A percentile compares a stretch with the other conserved stretches of the same genome.
phyloP scores from a whole-genome alignment of 2,113 vertebrate genomes.

The Eptesicus fuscus region DNA sequence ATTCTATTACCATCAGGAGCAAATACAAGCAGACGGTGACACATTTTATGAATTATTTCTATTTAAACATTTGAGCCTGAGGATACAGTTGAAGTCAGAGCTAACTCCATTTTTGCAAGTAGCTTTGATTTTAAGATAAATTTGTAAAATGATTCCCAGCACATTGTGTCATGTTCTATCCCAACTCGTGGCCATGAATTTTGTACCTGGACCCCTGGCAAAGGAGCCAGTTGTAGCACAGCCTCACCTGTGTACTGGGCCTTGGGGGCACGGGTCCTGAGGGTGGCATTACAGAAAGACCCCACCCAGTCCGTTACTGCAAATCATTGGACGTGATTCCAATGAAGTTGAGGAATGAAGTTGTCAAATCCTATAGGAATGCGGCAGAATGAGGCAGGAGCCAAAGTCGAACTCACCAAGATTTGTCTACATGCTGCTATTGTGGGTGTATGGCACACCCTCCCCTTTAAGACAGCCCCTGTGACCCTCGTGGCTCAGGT shows the following conservation, averaged over 20 bases:
- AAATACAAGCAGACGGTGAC: slow-evolving; percentile 42
- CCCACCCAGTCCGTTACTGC: background rate
- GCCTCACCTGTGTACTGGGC: background rate
- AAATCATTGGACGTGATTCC: background rate
- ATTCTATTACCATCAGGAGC: slow-evolving; percentile 27
- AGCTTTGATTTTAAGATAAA: slow-evolving; percentile 57
- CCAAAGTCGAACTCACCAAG: background rate
- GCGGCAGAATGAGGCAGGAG: background rate
- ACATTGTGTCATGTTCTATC: background rate
- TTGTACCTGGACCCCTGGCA: background rate
- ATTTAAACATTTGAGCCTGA: slow-evolving; percentile 44
- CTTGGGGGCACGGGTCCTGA: background rate
- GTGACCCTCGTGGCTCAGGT: background rate
- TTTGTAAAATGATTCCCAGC: background rate
- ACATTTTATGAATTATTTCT: slow-evolving; percentile 52
- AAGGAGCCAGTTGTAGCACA: background rate
- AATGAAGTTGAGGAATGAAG: background rate
- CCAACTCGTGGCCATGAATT: background rate
- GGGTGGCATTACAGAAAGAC: background rate
- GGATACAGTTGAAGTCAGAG: slow-evolving; percentile 38
- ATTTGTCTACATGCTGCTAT: background rate
- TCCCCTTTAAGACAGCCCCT: background rate
- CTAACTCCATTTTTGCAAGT: slow-evolving; percentile 22
- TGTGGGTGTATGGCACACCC: background rate
- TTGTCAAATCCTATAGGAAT: background rate